These are phyloP conservation scores for Psilanteris sp. DNA, from an alignment of 1,140 invertebrate species.

Conservation along the genomic window DNA sequence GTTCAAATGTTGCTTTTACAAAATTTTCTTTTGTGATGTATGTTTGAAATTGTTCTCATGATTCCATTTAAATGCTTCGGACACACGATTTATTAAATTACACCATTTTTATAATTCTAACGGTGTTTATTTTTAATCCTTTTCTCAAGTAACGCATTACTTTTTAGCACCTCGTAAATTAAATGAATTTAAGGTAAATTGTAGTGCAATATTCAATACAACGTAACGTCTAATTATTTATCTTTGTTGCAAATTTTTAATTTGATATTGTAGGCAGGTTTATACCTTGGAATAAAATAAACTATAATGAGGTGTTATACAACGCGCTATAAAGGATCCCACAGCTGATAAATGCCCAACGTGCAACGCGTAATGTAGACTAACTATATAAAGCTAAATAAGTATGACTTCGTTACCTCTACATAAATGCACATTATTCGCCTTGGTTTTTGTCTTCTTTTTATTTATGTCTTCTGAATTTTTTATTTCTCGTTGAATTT, in stretches of 20 bases:
- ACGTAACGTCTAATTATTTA: constrained; percentile 12
- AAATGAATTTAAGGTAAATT: too few species aligned
- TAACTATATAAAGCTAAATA: constrained; percentile 60
- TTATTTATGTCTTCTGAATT: constrained; percentile 32
- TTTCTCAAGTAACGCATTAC: too few species aligned
- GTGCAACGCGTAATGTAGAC: constrained; percentile 47
- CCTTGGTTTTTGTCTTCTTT: constrained; percentile 20
- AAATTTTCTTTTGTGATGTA: not conserved
- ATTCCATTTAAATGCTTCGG: too few species aligned
- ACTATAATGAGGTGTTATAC: constrained; percentile 40
- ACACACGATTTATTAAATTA: too few species aligned
- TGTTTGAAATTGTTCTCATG: not conserved
- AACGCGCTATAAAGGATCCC: constrained; percentile 22
- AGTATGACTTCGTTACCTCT: constrained; percentile 59
- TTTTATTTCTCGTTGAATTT: constrained; percentile 17
- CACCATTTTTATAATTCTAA: too few species aligned
- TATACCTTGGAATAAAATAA: constrained; percentile 39
- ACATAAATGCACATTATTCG: constrained; percentile 53
- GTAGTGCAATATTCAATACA: constrained; percentile 1
- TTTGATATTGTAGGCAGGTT: constrained; percentile 20
- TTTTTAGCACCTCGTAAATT: too few species aligned
- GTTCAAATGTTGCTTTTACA: constrained; percentile 12
- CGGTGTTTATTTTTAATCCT: too few species aligned
- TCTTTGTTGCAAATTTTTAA: constrained; percentile 19
- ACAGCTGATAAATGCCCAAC: constrained; percentile 34